A percentile compares a stretch with the other conserved stretches of the same genome.
phyloP scores from a whole-genome alignment of 1,140 invertebrate genomes.

The Drosophila miranda region DNA sequence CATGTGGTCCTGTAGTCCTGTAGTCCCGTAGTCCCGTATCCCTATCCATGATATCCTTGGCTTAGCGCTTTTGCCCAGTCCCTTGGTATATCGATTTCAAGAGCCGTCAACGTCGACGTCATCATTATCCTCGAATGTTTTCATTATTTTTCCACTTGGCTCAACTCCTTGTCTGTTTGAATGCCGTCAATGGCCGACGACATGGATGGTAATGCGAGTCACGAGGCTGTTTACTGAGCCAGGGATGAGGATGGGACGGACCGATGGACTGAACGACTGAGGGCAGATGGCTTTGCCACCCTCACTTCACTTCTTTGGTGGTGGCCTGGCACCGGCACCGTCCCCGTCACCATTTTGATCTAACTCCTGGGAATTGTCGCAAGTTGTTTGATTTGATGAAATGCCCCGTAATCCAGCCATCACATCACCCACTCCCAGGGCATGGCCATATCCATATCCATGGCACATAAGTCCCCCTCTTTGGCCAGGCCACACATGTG shows the following conservation, averaged over 20 bases:
- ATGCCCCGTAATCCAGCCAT: constrained; percentile 53
- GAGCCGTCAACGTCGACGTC: constrained; percentile 45
- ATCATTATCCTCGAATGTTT: constrained; percentile 80
- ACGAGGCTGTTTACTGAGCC: constrained; percentile 10
- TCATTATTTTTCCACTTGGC: constrained; percentile 82
- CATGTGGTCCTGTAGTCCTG: no score
- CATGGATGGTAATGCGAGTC: constrained; percentile 28
- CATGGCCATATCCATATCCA: constrained; percentile 37
- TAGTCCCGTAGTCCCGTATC: no score
- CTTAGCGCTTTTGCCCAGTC: constrained; percentile 62
- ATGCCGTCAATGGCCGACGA: constrained; percentile 74
- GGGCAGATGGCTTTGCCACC: no score
- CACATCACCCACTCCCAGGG: background rate
- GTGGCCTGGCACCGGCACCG: constrained; percentile 9
- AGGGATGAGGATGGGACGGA: background rate
- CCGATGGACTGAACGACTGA: no score
- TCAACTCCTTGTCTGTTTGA: constrained; percentile 81
- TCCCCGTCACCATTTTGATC: constrained; percentile 66
- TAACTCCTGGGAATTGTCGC: constrained; percentile 69
- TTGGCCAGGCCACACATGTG: constrained; percentile 44
- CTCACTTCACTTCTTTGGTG: constrained; percentile 1
- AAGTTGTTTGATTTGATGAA: constrained; percentile 64
- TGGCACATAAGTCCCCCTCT: constrained; percentile 44
- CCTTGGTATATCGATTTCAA: constrained; percentile 64
- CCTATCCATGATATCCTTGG: constrained; percentile 27